Conservation (phyloP, 2,113 vertebrate species). For the Rattus norvegicus region DNA sequence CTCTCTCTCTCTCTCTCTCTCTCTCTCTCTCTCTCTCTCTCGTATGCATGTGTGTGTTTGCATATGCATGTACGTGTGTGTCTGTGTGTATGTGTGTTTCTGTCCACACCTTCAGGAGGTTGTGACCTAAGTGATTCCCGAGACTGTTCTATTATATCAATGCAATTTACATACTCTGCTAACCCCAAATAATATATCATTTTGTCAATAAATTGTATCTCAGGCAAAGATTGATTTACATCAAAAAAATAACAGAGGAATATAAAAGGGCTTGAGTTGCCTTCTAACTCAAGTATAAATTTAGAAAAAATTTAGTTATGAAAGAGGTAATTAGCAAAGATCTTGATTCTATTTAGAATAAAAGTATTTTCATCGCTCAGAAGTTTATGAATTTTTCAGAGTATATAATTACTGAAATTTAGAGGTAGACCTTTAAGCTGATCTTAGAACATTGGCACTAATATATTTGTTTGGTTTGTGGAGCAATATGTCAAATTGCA, state of each 20-base stretch:
- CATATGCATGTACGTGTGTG: neutral
- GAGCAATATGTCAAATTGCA: too few species aligned
- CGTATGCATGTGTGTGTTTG: too few species aligned
- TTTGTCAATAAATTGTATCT: neutral
- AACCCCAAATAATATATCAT: too few species aligned
- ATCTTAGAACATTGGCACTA: neutral
- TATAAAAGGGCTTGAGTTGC: neutral
- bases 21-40: too few species aligned
- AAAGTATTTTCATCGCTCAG: neutral
- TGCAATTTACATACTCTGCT: too few species aligned
- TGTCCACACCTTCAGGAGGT: neutral
- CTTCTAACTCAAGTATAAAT: neutral
- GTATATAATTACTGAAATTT: neutral
- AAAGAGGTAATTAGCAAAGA: neutral
- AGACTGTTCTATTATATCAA: neutral
- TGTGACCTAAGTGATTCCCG: neutral
- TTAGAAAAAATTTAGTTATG: neutral
- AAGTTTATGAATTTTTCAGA: conserved; percentile 4
- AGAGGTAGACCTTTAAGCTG: neutral
- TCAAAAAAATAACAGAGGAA: too few species aligned
- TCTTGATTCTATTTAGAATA: neutral
- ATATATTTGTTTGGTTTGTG: neutral
- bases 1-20: too few species aligned
- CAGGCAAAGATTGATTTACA: neutral
- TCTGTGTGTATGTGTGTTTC: neutral